Evolutionary conservation across 2,888 invertebrate genomes (phyloP), one percentile per base, ranked within the genome.

Genomic region (Melikaiella ostensackeni): DNA sequence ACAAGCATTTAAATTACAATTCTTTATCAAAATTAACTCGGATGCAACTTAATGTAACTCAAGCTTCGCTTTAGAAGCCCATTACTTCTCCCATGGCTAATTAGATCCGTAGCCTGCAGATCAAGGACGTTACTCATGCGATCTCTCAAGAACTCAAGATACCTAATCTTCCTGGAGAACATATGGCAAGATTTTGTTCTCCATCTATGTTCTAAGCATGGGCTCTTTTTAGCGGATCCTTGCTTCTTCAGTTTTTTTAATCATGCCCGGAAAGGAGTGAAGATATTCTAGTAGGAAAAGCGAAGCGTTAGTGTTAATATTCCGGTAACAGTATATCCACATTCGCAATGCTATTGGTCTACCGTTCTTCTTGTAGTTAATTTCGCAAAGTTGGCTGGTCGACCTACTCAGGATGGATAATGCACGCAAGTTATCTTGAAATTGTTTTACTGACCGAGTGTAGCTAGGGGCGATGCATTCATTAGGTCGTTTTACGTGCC

Each of bases 391-490:
- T 79, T 77, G 78, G 81, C 82, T 77, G 73, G 74, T 61, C 85
- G 86, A 85, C 86, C 86, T 86, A 86, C 86, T 85, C 75, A 79
- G 79, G 81, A 81, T 84, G 82, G 85, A 86, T 85, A 83, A 84
- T 84, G 82, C 83, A 78, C 79, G 80, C 77, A 63, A 79, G 79
- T 77, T 79, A 83, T 79, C 83, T 82, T 85, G 87, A 89, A 89
- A 89, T 88, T 87, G 88, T 89, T 88, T 86, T 81, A 80, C 79
- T 78, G 79, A 78, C 81, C 79, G 74, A 80, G 79, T 80, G 76
- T 81, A 79, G 84, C 88, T 86, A 85, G 84, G 86, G 87, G 89
- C 89, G 86, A 89, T 89, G 88, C 89, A 88, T 90, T 90, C 90
- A 88, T 90, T 89, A 90, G 86, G 84, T 88, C 84, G 86, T 88